Base-by-base conservation (phyloP, 2,113 vertebrate species). In the Zapus hudsonius region DNA sequence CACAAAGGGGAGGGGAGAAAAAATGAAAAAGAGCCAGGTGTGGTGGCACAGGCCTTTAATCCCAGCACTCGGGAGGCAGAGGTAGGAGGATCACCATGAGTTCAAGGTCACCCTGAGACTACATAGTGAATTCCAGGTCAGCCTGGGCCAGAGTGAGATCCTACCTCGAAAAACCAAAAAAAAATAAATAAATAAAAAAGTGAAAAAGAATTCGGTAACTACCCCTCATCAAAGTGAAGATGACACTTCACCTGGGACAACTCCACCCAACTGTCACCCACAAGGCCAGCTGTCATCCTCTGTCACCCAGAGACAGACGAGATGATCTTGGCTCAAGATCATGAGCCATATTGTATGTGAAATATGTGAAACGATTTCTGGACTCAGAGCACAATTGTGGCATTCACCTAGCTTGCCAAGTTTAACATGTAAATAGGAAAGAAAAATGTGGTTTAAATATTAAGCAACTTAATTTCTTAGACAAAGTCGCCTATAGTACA, bases 381-480 rank as follows among this genome's bases (percentile, higher is more conserved):
- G 69, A 80, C 92, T 90, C 76, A 47, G 80, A 72, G 55, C n/a
- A 66, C 27, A 61, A 17, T 80, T 33, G 82, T 12, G 78, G n/a
- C 52, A 47, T 72, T 92, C 40, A 40, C 85, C 11, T 23, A 9
- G 36, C 59, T 61, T 84, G 81, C 31, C 87, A 90, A 67, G 76
- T 59, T 66, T 57, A 44, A 57, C 44, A 2, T 52, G 42, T 36
- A 92, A 94, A 85, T 31, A 64, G 73, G 75, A 27, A 36, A 38
- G 31, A 67, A 78, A 40, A 59, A 33, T 4, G 11, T 8, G 38
- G 70, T 17, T 95, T 87, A 95, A 93, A 76, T 72, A 86, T 63
- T 87, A 94, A 93, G 44, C 61, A 66, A 63, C 59, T 33, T 59
- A 19, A n/a, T 47, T 40, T 78, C 79, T 70, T 42, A 75, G 55